A percentile compares a stretch with the other conserved stretches of the same genome.
Conservation (phyloP, 2,113 vertebrate species). For the Rhadina sibilatrix region DNA sequence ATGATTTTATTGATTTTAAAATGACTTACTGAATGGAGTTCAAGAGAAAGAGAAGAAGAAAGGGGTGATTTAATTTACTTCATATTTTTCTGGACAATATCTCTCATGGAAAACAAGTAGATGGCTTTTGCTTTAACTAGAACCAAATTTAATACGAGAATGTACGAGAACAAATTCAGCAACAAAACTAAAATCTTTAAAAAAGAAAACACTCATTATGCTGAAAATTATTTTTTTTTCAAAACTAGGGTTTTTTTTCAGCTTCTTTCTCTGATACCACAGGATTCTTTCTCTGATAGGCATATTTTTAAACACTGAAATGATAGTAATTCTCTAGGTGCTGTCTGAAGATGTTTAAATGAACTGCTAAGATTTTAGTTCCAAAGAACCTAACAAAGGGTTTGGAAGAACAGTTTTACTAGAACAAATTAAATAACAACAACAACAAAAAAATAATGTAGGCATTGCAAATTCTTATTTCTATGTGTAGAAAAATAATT, state of each 20-base stretch:
- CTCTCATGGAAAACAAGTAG: constrained; percentile 50
- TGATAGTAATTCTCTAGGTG: neutral
- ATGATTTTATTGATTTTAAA: constrained; percentile 9
- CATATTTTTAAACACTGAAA: neutral
- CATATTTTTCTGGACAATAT: constrained; percentile 5
- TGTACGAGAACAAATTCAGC: neutral
- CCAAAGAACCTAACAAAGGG: neutral
- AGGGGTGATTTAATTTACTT: constrained; percentile 25
- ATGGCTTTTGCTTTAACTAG: constrained; percentile 4
- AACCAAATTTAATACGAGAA: constrained; percentile 33
- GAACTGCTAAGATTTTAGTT: neutral
- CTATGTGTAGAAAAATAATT: neutral
- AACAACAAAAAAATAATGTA: neutral
- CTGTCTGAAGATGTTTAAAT: neutral
- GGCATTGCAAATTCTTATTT: neutral
- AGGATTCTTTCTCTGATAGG: neutral
- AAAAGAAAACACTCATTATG: neutral
- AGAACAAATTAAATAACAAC: neutral
- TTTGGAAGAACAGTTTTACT: neutral
- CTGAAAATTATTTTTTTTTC: neutral
- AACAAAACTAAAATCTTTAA: neutral
- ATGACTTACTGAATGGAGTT: neutral
- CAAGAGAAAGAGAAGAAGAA: constrained; percentile 12
- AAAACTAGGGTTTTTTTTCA: neutral
- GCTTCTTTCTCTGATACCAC: neutral